A percentile compares a stretch with the other conserved stretches of the same genome.
phyloP scores from a whole-genome alignment of 1,140 invertebrate species.

The Colletes gigas region DNA sequence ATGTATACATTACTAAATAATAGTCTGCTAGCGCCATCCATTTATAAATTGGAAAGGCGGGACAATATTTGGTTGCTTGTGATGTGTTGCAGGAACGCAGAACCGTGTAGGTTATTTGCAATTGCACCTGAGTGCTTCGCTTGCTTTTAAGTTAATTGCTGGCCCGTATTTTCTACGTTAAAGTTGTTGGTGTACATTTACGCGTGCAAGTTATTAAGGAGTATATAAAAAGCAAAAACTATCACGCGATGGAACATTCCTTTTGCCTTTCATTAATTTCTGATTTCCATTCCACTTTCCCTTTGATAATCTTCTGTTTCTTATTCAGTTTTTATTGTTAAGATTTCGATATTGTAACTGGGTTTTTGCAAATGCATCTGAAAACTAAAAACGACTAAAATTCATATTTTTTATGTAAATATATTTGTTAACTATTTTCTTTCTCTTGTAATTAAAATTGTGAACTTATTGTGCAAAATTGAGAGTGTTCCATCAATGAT shows the following conservation, averaged over 20 bases:
- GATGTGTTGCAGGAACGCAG: background rate
- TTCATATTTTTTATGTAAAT: no score
- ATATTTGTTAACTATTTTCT: no score
- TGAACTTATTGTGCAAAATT: no score
- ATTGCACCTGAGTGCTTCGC: conserved; percentile 37
- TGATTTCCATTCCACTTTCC: background rate
- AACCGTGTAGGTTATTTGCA: conserved; percentile 18
- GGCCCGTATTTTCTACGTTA: conserved; percentile 36
- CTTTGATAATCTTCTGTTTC: background rate
- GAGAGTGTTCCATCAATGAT: no score
- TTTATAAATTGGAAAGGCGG: conserved; percentile 39
- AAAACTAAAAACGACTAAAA: no score
- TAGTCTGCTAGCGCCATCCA: conserved; percentile 19
- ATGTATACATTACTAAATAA: no score
- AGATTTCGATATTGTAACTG: background rate
- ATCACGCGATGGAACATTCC: background rate
- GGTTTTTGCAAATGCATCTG: no score
- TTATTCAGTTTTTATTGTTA: background rate
- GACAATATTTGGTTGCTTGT: conserved; percentile 37
- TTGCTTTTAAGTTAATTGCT: conserved; percentile 54
- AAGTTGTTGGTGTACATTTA: conserved; percentile 24
- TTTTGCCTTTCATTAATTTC: background rate
- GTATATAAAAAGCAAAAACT: background rate
- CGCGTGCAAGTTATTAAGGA: conserved; percentile 2
- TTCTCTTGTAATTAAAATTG: no score